Percentiles rank a stretch among this genome's conserved stretches.
phyloP scores from a whole-genome alignment of 2,888 invertebrate species.

The Drosophila formosana region DNA sequence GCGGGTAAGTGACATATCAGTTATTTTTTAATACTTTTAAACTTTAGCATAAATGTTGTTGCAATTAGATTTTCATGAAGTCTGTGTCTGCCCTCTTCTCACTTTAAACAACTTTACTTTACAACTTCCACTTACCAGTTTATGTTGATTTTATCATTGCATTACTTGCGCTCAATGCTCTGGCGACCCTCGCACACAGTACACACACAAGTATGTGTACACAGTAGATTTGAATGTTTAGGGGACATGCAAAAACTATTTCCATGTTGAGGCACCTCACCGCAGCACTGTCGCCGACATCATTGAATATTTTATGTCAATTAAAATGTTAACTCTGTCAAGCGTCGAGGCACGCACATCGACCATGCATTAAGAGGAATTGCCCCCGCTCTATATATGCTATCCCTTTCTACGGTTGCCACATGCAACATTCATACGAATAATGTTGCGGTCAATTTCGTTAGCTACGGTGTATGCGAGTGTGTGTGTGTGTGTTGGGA shows the following conservation, averaged over 20 bases:
- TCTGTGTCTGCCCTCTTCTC: neutral
- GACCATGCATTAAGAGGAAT: slow-evolving; percentile 25
- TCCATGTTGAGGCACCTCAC: slow-evolving; percentile 54
- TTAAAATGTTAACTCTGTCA: slow-evolving; percentile 81
- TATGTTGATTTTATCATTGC: neutral
- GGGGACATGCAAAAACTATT: slow-evolving; percentile 72
- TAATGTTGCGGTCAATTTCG: slow-evolving; percentile 80
- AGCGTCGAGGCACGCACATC: slow-evolving; percentile 67
- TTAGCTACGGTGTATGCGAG: slow-evolving; percentile 40
- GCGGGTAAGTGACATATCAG: too few relatives aligned
- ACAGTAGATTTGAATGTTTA: slow-evolving; percentile 20
- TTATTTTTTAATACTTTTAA: neutral
- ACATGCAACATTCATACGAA: slow-evolving; percentile 69
- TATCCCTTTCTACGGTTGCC: slow-evolving; percentile 21
- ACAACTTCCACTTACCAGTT: neutral
- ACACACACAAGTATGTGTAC: slow-evolving; percentile 19
- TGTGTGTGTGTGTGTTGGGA: slow-evolving; percentile 16
- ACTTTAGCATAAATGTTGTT: neutral
- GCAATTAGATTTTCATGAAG: too few relatives aligned
- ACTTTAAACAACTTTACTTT: neutral
- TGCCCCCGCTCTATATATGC: neutral
- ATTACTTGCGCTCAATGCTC: neutral
- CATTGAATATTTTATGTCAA: slow-evolving; percentile 80
- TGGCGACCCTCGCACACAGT: slow-evolving; percentile 13
- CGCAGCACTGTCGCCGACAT: slow-evolving; percentile 6